Evolutionary conservation across 64 coral and sea anemone species (phyloP).

Genomic region (Montipora sp.): DNA sequence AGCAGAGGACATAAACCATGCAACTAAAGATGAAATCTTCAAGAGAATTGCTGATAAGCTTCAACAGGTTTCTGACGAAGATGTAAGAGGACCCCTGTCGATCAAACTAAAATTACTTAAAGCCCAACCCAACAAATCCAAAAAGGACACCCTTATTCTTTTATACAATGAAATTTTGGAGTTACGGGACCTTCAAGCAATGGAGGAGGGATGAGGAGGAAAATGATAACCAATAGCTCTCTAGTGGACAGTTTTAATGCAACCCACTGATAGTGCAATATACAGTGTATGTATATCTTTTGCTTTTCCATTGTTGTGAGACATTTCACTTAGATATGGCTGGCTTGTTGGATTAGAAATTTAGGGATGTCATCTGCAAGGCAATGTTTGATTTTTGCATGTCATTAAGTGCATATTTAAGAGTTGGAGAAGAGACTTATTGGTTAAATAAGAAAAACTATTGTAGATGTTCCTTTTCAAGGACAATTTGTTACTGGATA

Average conservation of each 20-base stretch:
- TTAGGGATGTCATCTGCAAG: neutral
- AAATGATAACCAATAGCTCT: neutral
- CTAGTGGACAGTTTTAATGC: neutral
- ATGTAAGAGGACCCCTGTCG: neutral
- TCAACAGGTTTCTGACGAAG: neutral
- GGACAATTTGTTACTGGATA: too few species aligned
- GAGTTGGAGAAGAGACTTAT: neutral
- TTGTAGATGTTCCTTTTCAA: too few species aligned
- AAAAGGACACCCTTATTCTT: conserved; percentile 18
- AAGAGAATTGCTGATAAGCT: conserved; percentile 46
- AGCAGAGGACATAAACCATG: conserved; percentile 30
- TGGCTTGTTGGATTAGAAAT: neutral
- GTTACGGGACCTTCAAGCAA: neutral
- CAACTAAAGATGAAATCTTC: conserved; percentile 42
- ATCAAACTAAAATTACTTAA: neutral
- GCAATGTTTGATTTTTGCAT: neutral
- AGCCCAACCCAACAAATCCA: conserved; percentile 1
- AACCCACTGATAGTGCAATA: neutral
- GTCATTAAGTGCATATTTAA: neutral
- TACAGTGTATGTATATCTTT: neutral
- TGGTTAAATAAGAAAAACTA: neutral
- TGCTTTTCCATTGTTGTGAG: neutral
- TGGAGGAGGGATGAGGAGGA: neutral
- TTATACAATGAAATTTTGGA: conserved; percentile 25
- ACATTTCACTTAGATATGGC: neutral